Conservation (phyloP, 2,888 invertebrate species). For the Archips crataeganus region DNA sequence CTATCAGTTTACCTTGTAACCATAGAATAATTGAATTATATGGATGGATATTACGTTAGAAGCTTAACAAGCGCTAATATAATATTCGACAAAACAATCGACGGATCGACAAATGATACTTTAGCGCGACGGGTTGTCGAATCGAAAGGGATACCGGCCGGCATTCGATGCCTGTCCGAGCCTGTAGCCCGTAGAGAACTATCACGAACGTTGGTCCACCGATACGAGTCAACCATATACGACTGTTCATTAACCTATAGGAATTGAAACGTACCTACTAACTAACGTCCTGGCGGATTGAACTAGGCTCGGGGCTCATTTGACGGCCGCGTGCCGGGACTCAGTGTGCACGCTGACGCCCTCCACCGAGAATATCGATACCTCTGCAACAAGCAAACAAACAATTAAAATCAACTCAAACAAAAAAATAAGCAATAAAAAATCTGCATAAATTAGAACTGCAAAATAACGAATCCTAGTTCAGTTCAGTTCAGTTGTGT, state of each 20-base stretch:
- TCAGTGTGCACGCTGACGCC: slow-evolving; percentile 95
- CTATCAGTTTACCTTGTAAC: slow-evolving; percentile 83
- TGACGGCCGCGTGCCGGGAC: slow-evolving; percentile 86
- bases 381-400: slow-evolving; percentile 89
- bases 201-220: slow-evolving; percentile 78
- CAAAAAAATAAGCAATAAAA: background rate
- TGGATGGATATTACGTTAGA: slow-evolving; percentile 83
- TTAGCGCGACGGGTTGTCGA: slow-evolving; percentile 41
- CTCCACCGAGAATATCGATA: slow-evolving; percentile 98
- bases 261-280: slow-evolving; percentile 75
- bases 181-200: slow-evolving; percentile 61
- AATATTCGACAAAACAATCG: slow-evolving; percentile 62
- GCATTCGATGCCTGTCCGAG: slow-evolving; percentile 69
- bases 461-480: no score
- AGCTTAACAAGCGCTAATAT: slow-evolving; percentile 80
- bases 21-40: slow-evolving; percentile 85
- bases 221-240: slow-evolving; percentile 66
- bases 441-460: background rate
- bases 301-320: slow-evolving; percentile 70
- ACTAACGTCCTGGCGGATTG: slow-evolving; percentile 52
- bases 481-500: no score
- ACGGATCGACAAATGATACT: slow-evolving; percentile 61
- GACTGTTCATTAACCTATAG: slow-evolving; percentile 68
- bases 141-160: slow-evolving; percentile 59
- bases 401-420: background rate